phyloP scores from a whole-genome alignment of 2,797 vertebrate genomes.

The Channa striata region DNA sequence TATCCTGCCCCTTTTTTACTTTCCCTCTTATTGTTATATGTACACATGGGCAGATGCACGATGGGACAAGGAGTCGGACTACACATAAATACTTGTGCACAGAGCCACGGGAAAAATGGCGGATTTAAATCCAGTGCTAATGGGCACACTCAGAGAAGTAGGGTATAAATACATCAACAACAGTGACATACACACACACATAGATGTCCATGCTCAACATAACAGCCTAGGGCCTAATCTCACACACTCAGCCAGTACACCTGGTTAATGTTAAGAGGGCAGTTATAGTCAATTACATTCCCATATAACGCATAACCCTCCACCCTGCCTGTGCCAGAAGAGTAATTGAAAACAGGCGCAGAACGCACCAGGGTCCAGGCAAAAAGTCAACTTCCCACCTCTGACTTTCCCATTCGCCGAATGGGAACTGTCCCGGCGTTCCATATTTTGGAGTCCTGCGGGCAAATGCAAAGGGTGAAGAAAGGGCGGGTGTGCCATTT shows the following conservation, averaged over 20 bases:
- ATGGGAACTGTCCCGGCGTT: conserved; percentile 54
- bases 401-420: conserved; percentile 65
- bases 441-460: conserved; percentile 51
- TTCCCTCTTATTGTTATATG: conserved; percentile 57
- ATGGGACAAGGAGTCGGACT: conserved; percentile 30
- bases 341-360: conserved; percentile 85
- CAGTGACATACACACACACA: conserved; percentile 67
- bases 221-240: conserved; percentile 82
- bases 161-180: conserved; percentile 81
- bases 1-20: conserved; percentile 65
- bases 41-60: conserved; percentile 37
- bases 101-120: conserved; percentile 45
- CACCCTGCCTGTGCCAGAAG: conserved; percentile 75
- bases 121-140: conserved; percentile 72
- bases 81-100: not conserved
- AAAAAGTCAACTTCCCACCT: conserved; percentile 80
- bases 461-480: conserved; percentile 46
- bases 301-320: conserved; percentile 86
- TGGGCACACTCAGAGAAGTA: conserved; percentile 70
- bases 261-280: conserved; percentile 87
- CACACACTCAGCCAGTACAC: conserved; percentile 84
- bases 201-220: conserved; percentile 37
- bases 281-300: conserved; percentile 88
- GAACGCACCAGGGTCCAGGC: conserved; percentile 72
- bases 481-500: conserved; percentile 66